Conservation (phyloP, 2,888 invertebrate genomes). For the Germaria angustata region DNA sequence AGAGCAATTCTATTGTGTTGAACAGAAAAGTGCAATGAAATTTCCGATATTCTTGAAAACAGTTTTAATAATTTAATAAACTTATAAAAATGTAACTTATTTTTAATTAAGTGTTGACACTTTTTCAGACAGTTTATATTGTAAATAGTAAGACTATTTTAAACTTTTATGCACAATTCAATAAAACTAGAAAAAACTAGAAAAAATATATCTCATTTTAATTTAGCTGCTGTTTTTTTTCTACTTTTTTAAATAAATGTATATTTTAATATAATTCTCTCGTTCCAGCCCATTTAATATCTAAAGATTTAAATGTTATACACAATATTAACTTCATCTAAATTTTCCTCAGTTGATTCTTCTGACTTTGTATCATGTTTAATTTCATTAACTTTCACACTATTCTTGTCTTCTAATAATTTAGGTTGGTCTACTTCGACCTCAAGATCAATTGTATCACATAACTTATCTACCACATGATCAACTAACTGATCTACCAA, state of each 20-base stretch:
- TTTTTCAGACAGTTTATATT: neutral
- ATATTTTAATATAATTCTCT: too few species aligned
- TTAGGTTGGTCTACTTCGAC: neutral
- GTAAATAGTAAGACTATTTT: neutral
- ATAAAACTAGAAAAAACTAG: neutral
- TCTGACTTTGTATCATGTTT: neutral
- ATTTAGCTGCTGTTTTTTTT: neutral
- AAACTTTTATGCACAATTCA: neutral
- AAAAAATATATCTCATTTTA: neutral
- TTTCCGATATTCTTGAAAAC: neutral
- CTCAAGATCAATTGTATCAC: conserved; percentile 26
- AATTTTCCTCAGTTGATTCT: neutral
- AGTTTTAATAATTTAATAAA: too few species aligned
- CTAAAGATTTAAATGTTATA: conserved; percentile 56
- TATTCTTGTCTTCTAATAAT: neutral
- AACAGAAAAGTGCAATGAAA: too few species aligned
- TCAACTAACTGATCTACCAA: conserved; percentile 60
- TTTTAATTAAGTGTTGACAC: neutral
- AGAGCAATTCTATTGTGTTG: too few species aligned
- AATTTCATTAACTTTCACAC: conserved; percentile 9
- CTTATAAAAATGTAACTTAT: neutral
- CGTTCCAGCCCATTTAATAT: neutral
- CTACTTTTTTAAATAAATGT: neutral
- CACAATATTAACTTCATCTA: conserved; percentile 41
- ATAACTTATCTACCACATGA: conserved; percentile 53